Conservation (phyloP, 2,797 vertebrate genomes). For the Crypturellus tataupa region DNA sequence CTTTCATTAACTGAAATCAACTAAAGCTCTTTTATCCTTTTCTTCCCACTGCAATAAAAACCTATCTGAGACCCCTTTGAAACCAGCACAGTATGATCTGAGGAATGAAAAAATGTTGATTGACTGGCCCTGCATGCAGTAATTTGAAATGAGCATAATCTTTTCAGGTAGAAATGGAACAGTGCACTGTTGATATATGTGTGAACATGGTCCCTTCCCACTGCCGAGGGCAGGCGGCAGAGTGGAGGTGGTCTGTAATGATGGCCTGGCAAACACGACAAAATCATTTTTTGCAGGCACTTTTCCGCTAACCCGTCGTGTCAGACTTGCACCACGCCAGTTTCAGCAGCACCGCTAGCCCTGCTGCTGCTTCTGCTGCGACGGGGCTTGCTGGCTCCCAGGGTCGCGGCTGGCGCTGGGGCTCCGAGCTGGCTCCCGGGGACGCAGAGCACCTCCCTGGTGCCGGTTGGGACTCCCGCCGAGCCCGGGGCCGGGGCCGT, state of each 20-base stretch:
- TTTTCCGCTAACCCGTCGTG: neutral
- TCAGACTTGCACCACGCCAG: neutral
- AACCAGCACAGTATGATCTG: constrained; percentile 36
- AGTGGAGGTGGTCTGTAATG: neutral
- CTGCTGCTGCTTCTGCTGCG: neutral
- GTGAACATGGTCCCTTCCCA: neutral
- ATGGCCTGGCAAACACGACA: neutral
- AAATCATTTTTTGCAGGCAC: neutral
- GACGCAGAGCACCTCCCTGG: neutral
- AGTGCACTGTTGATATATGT: neutral
- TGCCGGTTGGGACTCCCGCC: neutral
- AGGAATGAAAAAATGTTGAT: constrained; percentile 58
- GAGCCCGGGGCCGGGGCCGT: neutral
- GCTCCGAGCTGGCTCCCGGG: neutral
- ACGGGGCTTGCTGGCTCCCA: neutral
- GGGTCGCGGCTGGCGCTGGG: neutral
- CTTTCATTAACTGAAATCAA: constrained; percentile 44
- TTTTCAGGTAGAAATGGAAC: constrained; percentile 24
- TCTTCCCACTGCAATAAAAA: constrained; percentile 30
- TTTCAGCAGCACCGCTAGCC: neutral
- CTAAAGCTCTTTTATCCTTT: constrained; percentile 20
- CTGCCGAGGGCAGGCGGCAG: neutral
- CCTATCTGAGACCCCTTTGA: neutral
- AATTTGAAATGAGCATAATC: constrained; percentile 53
- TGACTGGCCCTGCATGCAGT: constrained; percentile 50